Percentiles rank a stretch among this genome's conserved stretches.
Conservation (phyloP, 2,888 invertebrate species). For the Dryobotodes eremita region DNA sequence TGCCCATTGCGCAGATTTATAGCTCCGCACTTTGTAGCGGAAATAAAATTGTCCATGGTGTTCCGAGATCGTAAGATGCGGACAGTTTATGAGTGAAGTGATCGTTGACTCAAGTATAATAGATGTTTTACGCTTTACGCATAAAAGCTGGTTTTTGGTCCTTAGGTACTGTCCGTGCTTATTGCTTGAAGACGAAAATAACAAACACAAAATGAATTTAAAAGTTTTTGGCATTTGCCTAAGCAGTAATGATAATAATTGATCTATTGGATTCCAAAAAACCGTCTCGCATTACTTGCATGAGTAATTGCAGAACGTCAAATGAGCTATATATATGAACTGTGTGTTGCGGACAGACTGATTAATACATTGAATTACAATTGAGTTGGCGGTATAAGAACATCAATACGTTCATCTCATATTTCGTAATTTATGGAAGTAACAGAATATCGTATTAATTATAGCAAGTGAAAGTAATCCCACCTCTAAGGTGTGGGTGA, state of each 20-base stretch:
- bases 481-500: neutral
- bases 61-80: slow-evolving; percentile 48
- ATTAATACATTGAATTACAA: slow-evolving; percentile 22
- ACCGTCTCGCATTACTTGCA: neutral
- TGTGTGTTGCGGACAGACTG: neutral
- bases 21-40: slow-evolving; percentile 60
- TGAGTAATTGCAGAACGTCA: neutral
- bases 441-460: slow-evolving; percentile 29
- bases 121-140: slow-evolving; percentile 38
- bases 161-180: neutral
- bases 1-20: slow-evolving; percentile 52
- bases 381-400: neutral
- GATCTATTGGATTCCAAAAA: too few relatives aligned
- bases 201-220: neutral
- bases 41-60: slow-evolving; percentile 62
- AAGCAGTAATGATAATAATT: neutral
- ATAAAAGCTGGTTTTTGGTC: slow-evolving; percentile 36
- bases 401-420: slow-evolving; percentile 26
- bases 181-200: neutral
- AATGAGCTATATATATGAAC: neutral
- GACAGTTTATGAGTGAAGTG: slow-evolving; percentile 42
- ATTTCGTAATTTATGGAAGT: slow-evolving; percentile 20
- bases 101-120: slow-evolving; percentile 44
- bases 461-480: neutral
- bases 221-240: neutral